Conservation (phyloP, 2,113 vertebrate species). For the Burhinus oedicnemus region DNA sequence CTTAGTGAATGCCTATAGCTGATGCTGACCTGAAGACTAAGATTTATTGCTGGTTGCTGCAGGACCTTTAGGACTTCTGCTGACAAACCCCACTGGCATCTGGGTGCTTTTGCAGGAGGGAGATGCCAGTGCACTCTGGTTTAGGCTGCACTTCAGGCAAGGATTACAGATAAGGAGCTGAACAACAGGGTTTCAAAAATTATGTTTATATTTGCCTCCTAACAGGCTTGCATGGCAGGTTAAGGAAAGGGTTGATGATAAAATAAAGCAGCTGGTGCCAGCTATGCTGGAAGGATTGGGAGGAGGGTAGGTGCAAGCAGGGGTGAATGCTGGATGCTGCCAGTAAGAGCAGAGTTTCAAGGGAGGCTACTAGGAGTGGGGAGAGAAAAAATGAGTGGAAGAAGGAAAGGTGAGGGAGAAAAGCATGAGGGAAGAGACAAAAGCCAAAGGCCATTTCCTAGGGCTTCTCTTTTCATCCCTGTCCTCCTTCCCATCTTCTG, state of each 20-base stretch:
- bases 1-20: neutral
- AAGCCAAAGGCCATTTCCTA: neutral
- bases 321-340: neutral
- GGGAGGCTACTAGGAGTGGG: neutral
- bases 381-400: neutral
- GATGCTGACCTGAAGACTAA: neutral
- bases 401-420: neutral
- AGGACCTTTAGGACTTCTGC: neutral
- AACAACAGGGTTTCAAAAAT: neutral
- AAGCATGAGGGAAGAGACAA: neutral
- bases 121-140: neutral
- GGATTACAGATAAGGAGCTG: neutral
- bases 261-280: neutral
- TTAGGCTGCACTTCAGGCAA: neutral
- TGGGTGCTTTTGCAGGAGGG: neutral
- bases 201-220: neutral
- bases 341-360: neutral
- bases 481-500: neutral
- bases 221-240: neutral
- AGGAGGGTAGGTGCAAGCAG: neutral
- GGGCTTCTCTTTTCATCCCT: neutral
- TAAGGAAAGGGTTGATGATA: neutral
- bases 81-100: neutral
- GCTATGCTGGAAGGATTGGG: neutral
- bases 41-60: neutral